phyloP scores from a whole-genome alignment of 2,888 invertebrate genomes.

The Schizaphis graminum region DNA sequence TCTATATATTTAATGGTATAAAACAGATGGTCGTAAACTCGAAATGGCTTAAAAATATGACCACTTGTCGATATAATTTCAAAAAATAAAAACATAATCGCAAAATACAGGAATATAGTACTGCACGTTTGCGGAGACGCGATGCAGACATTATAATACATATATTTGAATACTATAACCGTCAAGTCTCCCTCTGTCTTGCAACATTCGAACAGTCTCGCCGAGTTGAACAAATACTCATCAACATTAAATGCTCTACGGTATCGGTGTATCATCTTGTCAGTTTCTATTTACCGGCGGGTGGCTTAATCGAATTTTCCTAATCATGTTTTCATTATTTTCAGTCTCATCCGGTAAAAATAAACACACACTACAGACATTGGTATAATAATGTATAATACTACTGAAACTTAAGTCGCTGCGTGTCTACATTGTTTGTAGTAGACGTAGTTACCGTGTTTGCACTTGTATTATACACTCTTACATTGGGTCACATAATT shows the following conservation, averaged over 20 bases:
- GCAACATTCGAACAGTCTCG: background rate
- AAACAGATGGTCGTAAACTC: background rate
- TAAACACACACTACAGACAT: background rate
- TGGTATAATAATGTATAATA: background rate
- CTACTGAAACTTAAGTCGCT: background rate
- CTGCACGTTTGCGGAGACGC: background rate
- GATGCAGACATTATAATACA: background rate
- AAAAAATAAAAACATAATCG: background rate
- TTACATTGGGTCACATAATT: background rate
- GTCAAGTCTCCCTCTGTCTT: background rate
- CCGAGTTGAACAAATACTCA: conserved; percentile 1
- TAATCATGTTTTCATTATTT: background rate
- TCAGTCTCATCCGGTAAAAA: background rate
- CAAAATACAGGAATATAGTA: background rate
- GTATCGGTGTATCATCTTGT: background rate
- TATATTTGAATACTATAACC: background rate
- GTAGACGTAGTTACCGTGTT: background rate
- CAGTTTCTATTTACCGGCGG: background rate
- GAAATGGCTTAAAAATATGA: background rate
- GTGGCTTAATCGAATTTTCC: conserved; percentile 24
- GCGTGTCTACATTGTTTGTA: background rate
- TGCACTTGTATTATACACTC: background rate
- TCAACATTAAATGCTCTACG: background rate
- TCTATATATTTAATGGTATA: background rate
- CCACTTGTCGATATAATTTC: background rate